Evolutionary conservation across 23 tunicate genomes (phyloP).

Genomic region (Trididemnum miniatum): DNA sequence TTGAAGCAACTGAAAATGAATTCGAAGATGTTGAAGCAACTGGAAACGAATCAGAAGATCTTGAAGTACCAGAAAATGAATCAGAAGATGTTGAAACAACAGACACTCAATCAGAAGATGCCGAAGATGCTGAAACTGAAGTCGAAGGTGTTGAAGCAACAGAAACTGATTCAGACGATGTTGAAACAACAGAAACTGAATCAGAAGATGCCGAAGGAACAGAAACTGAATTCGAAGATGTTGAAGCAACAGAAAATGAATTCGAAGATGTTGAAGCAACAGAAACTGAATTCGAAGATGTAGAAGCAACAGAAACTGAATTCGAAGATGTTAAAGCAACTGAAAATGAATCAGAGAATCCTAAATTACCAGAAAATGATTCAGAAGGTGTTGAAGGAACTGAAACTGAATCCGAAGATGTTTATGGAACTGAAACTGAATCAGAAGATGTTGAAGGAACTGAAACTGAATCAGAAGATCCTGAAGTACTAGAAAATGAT

Average conservation of each 20-base stretch:
- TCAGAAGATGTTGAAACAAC: background rate
- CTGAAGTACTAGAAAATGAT: background rate
- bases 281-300: slow-evolving; percentile 4
- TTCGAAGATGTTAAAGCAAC: background rate
- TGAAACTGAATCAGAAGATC: too few relatives aligned
- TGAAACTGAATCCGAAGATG: slow-evolving; percentile 27
- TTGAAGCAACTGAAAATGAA: background rate
- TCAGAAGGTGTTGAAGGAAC: background rate
- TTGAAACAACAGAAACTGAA: slow-evolving; percentile 4
- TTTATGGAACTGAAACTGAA: slow-evolving; percentile 10
- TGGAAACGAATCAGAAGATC: background rate
- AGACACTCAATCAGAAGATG: background rate
- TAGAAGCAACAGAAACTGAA: slow-evolving; percentile 19
- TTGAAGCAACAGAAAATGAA: background rate
- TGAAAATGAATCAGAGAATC: slow-evolving; percentile 13
- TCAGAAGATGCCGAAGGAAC: slow-evolving; percentile 4
- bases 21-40: background rate
- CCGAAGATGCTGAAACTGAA: background rate
- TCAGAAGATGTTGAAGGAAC: background rate
- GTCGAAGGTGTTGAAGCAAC: background rate
- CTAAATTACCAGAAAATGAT: slow-evolving; percentile 18
- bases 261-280: slow-evolving; percentile 6
- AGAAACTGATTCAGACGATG: slow-evolving; percentile 6
- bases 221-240: background rate
- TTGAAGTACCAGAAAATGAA: background rate